Conservation (phyloP, 1,140 invertebrate genomes). For the Oscheius sp. region DNA sequence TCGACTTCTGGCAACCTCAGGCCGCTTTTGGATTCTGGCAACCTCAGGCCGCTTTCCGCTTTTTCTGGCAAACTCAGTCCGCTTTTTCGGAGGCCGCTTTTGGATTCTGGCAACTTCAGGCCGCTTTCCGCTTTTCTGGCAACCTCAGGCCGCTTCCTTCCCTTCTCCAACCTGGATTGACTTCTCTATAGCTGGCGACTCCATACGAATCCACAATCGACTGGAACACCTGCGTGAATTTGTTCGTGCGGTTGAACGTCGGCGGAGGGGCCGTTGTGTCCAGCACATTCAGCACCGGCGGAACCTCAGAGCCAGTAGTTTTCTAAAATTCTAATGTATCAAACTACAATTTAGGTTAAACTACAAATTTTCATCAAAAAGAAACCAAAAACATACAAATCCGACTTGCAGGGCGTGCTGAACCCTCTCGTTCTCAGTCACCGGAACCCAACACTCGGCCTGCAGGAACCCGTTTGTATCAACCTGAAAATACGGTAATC, state of each 20-base stretch:
- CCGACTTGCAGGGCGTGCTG: conserved; percentile 81
- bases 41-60: no score
- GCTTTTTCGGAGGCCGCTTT: no score
- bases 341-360: conserved; percentile 13
- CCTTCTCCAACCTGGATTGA: conserved; percentile 62
- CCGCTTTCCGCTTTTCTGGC: no score
- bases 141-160: no score
- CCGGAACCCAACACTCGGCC: conserved; percentile 94
- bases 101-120: no score
- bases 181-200: conserved; percentile 64
- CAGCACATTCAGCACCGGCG: conserved; percentile 64
- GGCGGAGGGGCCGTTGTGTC: conserved; percentile 62
- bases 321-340: conserved; percentile 47
- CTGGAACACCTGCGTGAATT: conserved; percentile 66
- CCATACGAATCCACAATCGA: conserved; percentile 66
- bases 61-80: no score
- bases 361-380: conserved; percentile 17
- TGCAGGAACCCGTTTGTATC: conserved; percentile 61
- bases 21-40: neutral
- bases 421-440: conserved; percentile 83
- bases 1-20: no score
- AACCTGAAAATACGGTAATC: conserved; percentile 82
- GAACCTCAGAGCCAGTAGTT: conserved; percentile 62
- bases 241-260: conserved; percentile 66
- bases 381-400: conserved; percentile 69